Conservation (phyloP, 2,113 vertebrate species). For the Rhineura floridana region DNA sequence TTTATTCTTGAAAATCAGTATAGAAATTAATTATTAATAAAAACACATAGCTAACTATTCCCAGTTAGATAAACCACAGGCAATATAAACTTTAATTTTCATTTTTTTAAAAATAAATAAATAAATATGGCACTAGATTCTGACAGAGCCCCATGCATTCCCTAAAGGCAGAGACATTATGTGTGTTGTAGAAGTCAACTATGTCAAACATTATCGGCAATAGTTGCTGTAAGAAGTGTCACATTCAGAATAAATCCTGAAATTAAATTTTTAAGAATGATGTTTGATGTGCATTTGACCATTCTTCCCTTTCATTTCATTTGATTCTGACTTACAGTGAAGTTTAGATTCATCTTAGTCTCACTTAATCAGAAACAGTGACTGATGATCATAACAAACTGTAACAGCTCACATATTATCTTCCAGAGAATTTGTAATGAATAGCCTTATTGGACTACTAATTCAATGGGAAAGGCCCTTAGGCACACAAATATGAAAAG, state of each 20-base stretch:
- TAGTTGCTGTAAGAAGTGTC: constrained; percentile 39
- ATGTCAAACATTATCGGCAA: constrained; percentile 55
- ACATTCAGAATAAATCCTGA: constrained; percentile 49
- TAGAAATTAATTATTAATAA: constrained; percentile 12
- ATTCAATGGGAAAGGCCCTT: constrained; percentile 12
- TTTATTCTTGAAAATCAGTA: no score
- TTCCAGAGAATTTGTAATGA: constrained; percentile 22
- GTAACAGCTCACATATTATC: constrained; percentile 17
- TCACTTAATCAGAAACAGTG: constrained; percentile 49
- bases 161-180: constrained; percentile 57
- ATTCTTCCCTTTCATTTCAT: constrained; percentile 56
- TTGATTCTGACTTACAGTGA: constrained; percentile 50
- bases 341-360: constrained; percentile 52
- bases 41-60: constrained; percentile 56
- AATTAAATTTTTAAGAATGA: constrained; percentile 44
- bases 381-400: constrained; percentile 41
- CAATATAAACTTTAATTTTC: constrained; percentile 50
- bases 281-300: constrained; percentile 47
- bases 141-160: constrained; percentile 60
- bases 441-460: not conserved
- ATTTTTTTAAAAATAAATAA: constrained; percentile 11
- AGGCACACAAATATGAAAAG: not conserved
- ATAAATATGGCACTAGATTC: constrained; percentile 66
- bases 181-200: constrained; percentile 57
- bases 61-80: constrained; percentile 54